Conservation (phyloP, 2,888 invertebrate genomes). For the Steromphala cineraria region DNA sequence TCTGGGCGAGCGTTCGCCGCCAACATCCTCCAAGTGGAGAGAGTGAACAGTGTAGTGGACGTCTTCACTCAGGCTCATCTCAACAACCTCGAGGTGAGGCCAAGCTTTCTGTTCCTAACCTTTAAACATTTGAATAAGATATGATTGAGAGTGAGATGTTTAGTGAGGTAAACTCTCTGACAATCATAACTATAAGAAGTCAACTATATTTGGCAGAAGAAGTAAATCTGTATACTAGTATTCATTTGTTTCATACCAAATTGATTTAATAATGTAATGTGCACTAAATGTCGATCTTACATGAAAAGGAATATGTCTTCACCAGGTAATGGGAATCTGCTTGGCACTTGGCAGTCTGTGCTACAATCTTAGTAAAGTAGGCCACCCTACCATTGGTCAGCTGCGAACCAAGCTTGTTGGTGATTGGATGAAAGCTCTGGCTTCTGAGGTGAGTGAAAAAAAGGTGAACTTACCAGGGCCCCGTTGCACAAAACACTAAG, state of each 20-base stretch:
- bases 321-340: conserved; percentile 50
- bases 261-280: no score
- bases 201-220: no score
- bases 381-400: conserved; percentile 50
- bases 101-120: not conserved
- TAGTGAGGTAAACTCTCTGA: no score
- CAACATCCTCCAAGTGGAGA: conserved; percentile 47
- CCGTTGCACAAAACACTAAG: no score
- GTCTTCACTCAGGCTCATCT: conserved; percentile 35
- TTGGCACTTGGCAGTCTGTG: conserved; percentile 56
- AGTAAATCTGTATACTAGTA: no score
- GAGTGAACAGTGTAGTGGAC: conserved; percentile 40
- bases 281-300: not conserved
- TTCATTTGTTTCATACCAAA: no score
- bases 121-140: not conserved
- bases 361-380: conserved; percentile 50
- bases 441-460: conserved; percentile 26
- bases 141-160: no score
- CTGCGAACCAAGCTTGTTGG: conserved; percentile 38
- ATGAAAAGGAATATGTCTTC: conserved; percentile 11
- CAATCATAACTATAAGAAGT: no score
- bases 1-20: conserved; percentile 51
- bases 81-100: conserved; percentile 47
- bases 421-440: conserved; percentile 48
- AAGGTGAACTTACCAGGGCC: no score